Conservation (phyloP, 2,888 invertebrate species). For the Rotaria magnacalcarata region DNA sequence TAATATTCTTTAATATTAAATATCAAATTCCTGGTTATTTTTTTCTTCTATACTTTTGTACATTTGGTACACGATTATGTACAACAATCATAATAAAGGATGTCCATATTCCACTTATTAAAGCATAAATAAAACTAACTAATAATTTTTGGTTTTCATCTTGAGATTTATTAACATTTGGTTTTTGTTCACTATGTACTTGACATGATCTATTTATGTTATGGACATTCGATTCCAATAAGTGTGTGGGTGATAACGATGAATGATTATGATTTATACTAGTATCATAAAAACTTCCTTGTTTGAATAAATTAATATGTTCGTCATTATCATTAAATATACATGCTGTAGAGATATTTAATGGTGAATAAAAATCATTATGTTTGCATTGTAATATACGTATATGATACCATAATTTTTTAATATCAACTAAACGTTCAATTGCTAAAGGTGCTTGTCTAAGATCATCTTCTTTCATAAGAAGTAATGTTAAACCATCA, state of each 20-base stretch:
- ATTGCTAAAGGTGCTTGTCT: slow-evolving; percentile 31
- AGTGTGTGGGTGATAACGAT: neutral
- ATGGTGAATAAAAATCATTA: neutral
- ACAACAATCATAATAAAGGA: slow-evolving; percentile 94
- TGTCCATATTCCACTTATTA: slow-evolving; percentile 55
- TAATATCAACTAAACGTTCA: slow-evolving; percentile 14
- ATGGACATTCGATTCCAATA: neutral
- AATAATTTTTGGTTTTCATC: slow-evolving; percentile 45
- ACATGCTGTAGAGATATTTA: neutral
- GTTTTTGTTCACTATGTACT: neutral
- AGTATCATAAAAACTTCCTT: neutral
- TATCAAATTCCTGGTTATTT: no score
- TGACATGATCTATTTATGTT: neutral
- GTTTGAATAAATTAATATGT: neutral
- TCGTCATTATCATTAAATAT: neutral
- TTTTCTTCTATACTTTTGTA: slow-evolving; percentile 68
- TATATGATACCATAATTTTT: slow-evolving; percentile 34
- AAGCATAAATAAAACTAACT: slow-evolving; percentile 56
- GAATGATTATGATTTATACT: neutral
- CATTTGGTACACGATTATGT: slow-evolving; percentile 91
- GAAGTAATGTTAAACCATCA: slow-evolving; percentile 41
- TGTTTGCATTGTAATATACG: slow-evolving; percentile 39
- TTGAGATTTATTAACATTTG: neutral
- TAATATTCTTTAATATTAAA: neutral
- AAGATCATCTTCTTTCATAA: slow-evolving; percentile 42